phyloP scores from a whole-genome alignment of 1,140 invertebrate species.

The Drosophila oshimai region DNA sequence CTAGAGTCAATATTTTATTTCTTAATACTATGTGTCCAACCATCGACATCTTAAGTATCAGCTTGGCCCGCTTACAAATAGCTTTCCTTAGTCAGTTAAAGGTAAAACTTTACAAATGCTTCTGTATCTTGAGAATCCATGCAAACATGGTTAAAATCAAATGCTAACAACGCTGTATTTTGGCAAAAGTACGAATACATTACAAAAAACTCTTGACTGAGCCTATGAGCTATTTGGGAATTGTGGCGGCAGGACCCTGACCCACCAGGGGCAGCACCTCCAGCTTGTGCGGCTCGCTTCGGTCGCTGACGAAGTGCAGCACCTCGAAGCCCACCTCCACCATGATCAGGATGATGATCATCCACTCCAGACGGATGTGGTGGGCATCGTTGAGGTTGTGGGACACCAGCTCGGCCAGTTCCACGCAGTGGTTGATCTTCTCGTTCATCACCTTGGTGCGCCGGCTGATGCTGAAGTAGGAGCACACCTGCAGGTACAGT shows the following conservation, averaged over 20 bases:
- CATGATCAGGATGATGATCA: slow-evolving; percentile 97
- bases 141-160: no score
- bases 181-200: slow-evolving; percentile 9
- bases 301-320: slow-evolving; percentile 87
- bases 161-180: slow-evolving; percentile 10
- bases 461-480: slow-evolving; percentile 92
- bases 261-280: slow-evolving; percentile 18
- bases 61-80: no score
- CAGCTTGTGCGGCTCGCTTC: background rate
- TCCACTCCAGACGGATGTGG: slow-evolving; percentile 96
- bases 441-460: slow-evolving; percentile 96
- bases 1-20: no score
- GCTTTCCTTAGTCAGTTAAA: no score
- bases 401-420: slow-evolving; percentile 93
- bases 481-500: slow-evolving; percentile 91
- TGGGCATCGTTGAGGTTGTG: slow-evolving; percentile 95
- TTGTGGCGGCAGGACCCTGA: background rate
- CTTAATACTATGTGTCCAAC: no score
- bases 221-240: slow-evolving; percentile 3
- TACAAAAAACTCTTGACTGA: background rate
- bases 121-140: no score
- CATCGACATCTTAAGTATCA: no score
- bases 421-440: slow-evolving; percentile 95
- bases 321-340: slow-evolving; percentile 96
- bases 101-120: no score